These are phyloP conservation scores for Ptychoptera albimana DNA, from an alignment of 2,888 invertebrate genomes.

Conservation along the genomic window DNA sequence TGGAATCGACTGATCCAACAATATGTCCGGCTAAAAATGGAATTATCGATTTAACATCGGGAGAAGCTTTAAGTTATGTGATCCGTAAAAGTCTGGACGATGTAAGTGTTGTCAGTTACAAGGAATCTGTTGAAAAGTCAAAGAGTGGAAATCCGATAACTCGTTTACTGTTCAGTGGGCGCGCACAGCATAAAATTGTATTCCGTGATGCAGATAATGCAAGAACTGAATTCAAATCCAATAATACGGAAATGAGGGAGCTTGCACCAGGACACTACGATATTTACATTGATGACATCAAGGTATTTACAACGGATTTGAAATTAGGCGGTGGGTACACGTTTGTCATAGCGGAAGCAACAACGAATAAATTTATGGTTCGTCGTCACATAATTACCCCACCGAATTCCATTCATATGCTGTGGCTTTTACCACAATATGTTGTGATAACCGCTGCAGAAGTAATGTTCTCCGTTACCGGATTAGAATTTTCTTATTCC, in stretches of 20 bases:
- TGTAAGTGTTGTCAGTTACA: conserved; percentile 13
- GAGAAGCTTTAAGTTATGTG: conserved; percentile 22
- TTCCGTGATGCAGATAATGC: neutral
- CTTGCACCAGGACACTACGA: conserved; percentile 26
- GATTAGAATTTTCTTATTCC: conserved; percentile 88
- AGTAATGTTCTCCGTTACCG: conserved; percentile 92
- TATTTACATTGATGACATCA: conserved; percentile 24
- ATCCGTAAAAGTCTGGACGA: conserved; percentile 7
- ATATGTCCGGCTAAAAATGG: conserved; percentile 16
- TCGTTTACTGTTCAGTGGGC: neutral
- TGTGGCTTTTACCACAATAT: conserved; percentile 78
- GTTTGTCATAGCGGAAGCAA: conserved; percentile 31
- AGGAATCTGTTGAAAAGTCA: conserved; percentile 21
- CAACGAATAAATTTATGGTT: conserved; percentile 16
- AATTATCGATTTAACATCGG: conserved; percentile 15
- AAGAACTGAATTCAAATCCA: neutral
- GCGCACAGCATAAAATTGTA: neutral
- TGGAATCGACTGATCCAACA: conserved; percentile 16
- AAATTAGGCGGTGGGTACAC: conserved; percentile 51
- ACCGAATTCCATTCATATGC: conserved; percentile 61
- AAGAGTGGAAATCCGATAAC: conserved; percentile 20
- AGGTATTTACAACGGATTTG: conserved; percentile 27
- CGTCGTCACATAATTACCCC: conserved; percentile 36
- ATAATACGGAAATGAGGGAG: conserved; percentile 7
- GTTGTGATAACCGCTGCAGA: conserved; percentile 84